A percentile compares a stretch with the other conserved stretches of the same genome.
These are phyloP conservation scores for Prionailurus viverrinus DNA, from an alignment of 2,113 vertebrate species.

Conservation along the genomic window DNA sequence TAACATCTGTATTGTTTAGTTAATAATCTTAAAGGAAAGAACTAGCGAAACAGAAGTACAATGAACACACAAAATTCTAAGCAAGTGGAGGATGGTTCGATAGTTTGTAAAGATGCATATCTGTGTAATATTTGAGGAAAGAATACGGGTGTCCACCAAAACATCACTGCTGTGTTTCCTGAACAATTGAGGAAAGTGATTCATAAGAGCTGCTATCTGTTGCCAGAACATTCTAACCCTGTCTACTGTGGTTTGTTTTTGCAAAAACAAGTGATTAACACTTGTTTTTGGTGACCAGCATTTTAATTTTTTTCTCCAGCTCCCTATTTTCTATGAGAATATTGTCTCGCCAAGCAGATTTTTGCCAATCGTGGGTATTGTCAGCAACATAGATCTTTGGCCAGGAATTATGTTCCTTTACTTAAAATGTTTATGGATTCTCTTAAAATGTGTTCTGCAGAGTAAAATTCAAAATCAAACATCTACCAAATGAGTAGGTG, in stretches of 20 bases:
- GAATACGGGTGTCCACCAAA: background rate
- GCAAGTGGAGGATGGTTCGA: background rate
- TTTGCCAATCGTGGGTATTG: background rate
- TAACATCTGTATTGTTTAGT: background rate
- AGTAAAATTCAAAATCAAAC: constrained; percentile 43
- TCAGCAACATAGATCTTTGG: background rate
- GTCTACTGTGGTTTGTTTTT: background rate
- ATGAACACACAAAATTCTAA: background rate
- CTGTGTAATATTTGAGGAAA: background rate
- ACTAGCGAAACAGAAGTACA: background rate
- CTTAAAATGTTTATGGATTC: background rate
- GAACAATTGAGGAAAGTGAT: background rate
- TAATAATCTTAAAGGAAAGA: background rate
- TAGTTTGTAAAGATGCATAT: background rate
- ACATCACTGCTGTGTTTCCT: background rate
- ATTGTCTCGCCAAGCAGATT: background rate
- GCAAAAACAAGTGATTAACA: background rate
- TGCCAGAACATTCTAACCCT: background rate
- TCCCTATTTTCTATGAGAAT: background rate
- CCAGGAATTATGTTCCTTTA: background rate
- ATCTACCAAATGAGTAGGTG: background rate
- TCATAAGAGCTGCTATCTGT: background rate
- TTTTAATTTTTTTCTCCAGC: background rate
- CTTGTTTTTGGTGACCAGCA: background rate
- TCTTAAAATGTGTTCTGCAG: background rate